These are phyloP conservation scores for Liasis olivaceus DNA, from an alignment of 2,797 vertebrate species.

Conservation along the genomic window DNA sequence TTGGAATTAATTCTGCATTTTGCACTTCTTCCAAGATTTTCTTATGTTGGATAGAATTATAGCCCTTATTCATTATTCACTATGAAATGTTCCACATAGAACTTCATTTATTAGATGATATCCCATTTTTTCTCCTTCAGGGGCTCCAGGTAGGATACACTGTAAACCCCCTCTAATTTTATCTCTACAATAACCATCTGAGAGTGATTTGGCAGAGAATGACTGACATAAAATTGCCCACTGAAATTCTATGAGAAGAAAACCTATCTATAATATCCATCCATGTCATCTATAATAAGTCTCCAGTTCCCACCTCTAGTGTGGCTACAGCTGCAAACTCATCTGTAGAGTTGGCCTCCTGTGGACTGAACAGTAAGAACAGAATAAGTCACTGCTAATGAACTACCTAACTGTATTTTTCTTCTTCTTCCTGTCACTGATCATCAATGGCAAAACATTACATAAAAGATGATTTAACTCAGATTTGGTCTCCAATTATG, in stretches of 20 bases:
- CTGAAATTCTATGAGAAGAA: neutral
- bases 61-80: neutral
- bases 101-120: neutral
- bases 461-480: neutral
- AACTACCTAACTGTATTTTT: neutral
- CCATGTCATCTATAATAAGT: neutral
- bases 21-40: neutral
- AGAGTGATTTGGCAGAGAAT: neutral
- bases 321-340: neutral
- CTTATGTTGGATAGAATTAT: neutral
- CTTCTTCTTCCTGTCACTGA: neutral
- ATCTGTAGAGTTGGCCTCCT: neutral
- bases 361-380: neutral
- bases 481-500: neutral
- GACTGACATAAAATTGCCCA: neutral
- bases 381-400: neutral
- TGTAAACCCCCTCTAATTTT: neutral
- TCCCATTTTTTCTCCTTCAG: no score
- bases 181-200: neutral
- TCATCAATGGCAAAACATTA: neutral
- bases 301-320: neutral
- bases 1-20: neutral
- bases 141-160: neutral
- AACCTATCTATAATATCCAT: neutral
- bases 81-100: neutral